These are phyloP conservation scores for Cynopterus sphinx DNA, from an alignment of 2,797 vertebrate species.

Conservation along the genomic window DNA sequence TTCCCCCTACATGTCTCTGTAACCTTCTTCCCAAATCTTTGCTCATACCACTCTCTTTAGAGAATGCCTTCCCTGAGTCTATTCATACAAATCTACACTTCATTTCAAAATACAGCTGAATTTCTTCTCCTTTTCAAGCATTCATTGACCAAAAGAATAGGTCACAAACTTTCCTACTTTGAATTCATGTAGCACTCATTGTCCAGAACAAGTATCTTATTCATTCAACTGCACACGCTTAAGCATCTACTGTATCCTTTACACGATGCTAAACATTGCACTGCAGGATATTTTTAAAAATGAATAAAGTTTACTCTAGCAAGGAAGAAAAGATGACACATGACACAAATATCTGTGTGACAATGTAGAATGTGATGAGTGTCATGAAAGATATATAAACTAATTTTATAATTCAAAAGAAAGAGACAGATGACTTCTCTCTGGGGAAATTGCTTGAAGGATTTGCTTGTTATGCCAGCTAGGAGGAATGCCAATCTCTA, in stretches of 20 bases:
- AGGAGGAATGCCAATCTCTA: background rate
- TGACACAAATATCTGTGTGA: conserved; percentile 35
- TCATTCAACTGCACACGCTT: background rate
- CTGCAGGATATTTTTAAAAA: background rate
- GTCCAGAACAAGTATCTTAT: background rate
- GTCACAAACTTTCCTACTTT: background rate
- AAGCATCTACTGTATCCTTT: background rate
- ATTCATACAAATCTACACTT: background rate
- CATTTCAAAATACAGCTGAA: background rate
- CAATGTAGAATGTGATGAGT: conserved; percentile 47
- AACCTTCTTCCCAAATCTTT: background rate
- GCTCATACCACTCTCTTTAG: background rate
- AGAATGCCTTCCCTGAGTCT: background rate
- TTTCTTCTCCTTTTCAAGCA: background rate
- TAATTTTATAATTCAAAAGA: conserved; percentile 54
- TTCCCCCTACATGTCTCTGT: background rate
- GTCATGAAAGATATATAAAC: conserved; percentile 48
- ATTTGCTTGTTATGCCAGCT: background rate
- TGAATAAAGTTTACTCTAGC: conserved; percentile 56
- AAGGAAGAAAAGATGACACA: conserved; percentile 42
- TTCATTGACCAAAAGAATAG: background rate
- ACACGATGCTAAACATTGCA: background rate
- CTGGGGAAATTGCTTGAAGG: background rate
- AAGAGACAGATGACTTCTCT: conserved; percentile 45
- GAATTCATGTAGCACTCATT: background rate